Evolutionary conservation across 2,113 vertebrate species (phyloP).

Genomic region (Platichthys stellatus): DNA sequence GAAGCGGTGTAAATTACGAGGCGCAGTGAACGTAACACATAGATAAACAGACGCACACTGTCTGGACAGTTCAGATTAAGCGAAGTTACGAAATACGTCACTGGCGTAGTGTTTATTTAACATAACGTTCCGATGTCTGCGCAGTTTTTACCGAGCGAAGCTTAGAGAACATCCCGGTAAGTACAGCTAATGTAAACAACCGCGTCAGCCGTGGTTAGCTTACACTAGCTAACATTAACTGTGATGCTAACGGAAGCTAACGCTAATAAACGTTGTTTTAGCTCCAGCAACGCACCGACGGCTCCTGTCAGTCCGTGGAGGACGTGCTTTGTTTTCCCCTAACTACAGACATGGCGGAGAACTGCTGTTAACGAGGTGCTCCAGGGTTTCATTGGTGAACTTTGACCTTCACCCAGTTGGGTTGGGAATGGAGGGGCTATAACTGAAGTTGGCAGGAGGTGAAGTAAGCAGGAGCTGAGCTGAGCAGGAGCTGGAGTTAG

Average conservation of each 20-base stretch:
- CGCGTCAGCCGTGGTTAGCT: not conserved
- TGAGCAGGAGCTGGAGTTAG: too few relatives aligned
- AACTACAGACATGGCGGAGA: not conserved
- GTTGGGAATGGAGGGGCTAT: not conserved
- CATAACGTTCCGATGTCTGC: not conserved
- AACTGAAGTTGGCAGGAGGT: slow-evolving; percentile 9
- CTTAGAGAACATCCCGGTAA: slow-evolving; percentile 4
- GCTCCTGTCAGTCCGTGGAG: accelerated
- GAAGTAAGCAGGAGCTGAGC: too few relatives aligned
- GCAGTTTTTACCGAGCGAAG: not conserved
- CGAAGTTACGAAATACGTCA: not conserved
- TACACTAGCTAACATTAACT: not conserved
- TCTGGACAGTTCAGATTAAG: not conserved
- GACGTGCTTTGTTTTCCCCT: not conserved
- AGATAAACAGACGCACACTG: slow-evolving; percentile 62
- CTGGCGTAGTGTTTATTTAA: not conserved
- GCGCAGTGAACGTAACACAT: slow-evolving; percentile 5
- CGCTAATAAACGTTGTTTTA: not conserved
- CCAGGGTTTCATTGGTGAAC: not conserved
- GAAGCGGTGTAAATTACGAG: slow-evolving; percentile 44
- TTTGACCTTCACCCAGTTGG: slow-evolving; percentile 24
- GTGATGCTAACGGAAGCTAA: slow-evolving; percentile 33
- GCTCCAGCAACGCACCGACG: too few relatives aligned
- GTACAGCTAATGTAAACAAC: not conserved
- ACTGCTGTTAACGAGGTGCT: not conserved